Conservation (phyloP, 2,797 vertebrate species). For the Artibeus lituratus region DNA sequence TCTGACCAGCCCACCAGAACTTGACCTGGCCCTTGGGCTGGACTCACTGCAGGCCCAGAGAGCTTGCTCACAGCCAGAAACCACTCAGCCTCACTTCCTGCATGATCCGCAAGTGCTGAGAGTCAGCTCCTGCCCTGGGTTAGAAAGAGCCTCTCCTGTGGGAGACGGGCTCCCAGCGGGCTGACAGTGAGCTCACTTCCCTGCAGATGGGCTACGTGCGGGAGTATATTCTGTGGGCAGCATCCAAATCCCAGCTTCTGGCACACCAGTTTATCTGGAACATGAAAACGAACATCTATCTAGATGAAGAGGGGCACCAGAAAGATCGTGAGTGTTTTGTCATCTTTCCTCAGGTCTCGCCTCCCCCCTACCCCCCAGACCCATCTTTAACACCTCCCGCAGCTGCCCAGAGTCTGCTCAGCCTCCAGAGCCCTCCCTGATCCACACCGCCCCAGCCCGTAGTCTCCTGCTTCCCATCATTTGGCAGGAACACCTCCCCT, state of each 20-base stretch:
- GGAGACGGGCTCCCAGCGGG: background rate
- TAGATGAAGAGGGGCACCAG: slow-evolving; percentile 96
- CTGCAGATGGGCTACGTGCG: slow-evolving; percentile 97
- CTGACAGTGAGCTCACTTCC: background rate
- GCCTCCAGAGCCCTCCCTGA: background rate
- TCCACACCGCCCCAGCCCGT: background rate
- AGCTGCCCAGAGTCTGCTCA: background rate
- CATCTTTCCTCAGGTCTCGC: background rate
- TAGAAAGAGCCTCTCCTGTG: too few relatives aligned
- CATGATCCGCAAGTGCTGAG: background rate
- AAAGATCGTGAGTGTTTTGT: slow-evolving; percentile 92
- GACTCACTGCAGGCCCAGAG: background rate
- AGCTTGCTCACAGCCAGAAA: background rate
- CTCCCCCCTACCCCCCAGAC: background rate
- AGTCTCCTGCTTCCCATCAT: background rate
- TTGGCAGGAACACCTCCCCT: background rate
- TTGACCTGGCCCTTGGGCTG: background rate
- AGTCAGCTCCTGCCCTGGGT: background rate
- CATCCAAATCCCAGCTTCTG: slow-evolving; percentile 95
- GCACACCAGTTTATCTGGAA: slow-evolving; percentile 99
- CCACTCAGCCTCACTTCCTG: background rate
- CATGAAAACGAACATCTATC: slow-evolving; percentile 98
- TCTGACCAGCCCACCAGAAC: background rate
- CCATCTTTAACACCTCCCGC: background rate
- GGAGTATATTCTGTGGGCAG: slow-evolving; percentile 98